Evolutionary conservation across 2,113 vertebrate species (phyloP).

Genomic region (Actenoides lindsayi): DNA sequence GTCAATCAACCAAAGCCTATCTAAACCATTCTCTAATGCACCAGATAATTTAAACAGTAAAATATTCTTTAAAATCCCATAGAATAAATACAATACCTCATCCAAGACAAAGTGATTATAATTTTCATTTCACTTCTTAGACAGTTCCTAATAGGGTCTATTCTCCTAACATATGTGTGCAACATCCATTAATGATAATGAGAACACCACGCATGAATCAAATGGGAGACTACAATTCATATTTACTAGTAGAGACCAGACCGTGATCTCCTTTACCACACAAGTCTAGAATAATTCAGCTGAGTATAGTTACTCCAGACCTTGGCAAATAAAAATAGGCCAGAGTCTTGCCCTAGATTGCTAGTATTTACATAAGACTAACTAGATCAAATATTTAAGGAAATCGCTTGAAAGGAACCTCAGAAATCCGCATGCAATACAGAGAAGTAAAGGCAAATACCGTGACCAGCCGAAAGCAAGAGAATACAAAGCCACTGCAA

Average conservation of each 20-base stretch:
- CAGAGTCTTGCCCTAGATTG: background rate
- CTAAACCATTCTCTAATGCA: conserved; percentile 26
- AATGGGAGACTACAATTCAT: background rate
- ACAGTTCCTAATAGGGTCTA: background rate
- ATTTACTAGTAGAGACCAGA: background rate
- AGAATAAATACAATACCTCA: conserved; percentile 49
- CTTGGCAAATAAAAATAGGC: background rate
- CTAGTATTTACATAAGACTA: background rate
- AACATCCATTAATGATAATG: conserved; percentile 11
- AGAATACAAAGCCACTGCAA: background rate
- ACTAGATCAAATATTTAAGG: background rate
- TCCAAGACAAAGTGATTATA: conserved; percentile 33
- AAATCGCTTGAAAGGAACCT: background rate
- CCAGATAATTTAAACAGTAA: conserved; percentile 42
- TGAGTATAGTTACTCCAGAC: background rate
- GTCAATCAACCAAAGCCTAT: conserved; percentile 45
- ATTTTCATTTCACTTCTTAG: conserved; percentile 39
- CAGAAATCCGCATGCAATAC: background rate
- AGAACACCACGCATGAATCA: background rate
- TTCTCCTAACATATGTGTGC: background rate
- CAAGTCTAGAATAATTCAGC: background rate
- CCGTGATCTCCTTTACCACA: background rate
- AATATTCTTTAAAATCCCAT: conserved; percentile 45
- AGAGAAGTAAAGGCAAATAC: background rate
- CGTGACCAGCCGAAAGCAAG: background rate